These are phyloP conservation scores for Erebia palarica DNA, from an alignment of 2,888 invertebrate species.

Conservation along the genomic window DNA sequence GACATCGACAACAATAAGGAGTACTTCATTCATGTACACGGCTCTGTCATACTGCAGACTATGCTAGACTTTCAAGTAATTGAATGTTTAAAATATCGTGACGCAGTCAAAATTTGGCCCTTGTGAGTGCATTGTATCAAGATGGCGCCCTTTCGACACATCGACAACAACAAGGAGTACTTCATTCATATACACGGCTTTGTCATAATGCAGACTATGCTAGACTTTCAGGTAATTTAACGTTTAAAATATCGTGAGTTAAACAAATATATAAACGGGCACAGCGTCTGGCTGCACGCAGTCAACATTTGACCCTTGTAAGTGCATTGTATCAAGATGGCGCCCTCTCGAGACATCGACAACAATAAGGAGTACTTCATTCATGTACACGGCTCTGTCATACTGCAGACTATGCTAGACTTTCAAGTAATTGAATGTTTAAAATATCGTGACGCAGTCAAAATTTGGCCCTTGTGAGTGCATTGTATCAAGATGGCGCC, in stretches of 20 bases:
- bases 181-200: conserved; percentile 90
- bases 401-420: conserved; percentile 87
- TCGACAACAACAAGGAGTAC: conserved; percentile 60
- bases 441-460: too few species aligned
- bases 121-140: conserved; percentile 82
- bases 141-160: conserved; percentile 78
- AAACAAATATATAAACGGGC: too few species aligned
- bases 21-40: conserved; percentile 86
- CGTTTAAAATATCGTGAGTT: too few species aligned
- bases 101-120: too few species aligned
- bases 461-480: too few species aligned
- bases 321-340: conserved; percentile 82
- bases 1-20: conserved; percentile 64
- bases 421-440: conserved; percentile 74
- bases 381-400: conserved; percentile 90
- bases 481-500: conserved; percentile 84
- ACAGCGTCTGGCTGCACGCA: too few species aligned
- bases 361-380: conserved; percentile 74
- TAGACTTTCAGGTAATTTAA: conserved; percentile 81
- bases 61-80: conserved; percentile 84
- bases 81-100: not conserved
- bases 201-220: conserved; percentile 87
- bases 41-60: conserved; percentile 90
- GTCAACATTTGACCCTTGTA: too few species aligned
- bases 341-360: conserved; percentile 71